Evolutionary conservation across 2,797 vertebrate species (phyloP), one percentile per base, ranked within the genome.

Genomic region (Rhyacichthys aspro): DNA sequence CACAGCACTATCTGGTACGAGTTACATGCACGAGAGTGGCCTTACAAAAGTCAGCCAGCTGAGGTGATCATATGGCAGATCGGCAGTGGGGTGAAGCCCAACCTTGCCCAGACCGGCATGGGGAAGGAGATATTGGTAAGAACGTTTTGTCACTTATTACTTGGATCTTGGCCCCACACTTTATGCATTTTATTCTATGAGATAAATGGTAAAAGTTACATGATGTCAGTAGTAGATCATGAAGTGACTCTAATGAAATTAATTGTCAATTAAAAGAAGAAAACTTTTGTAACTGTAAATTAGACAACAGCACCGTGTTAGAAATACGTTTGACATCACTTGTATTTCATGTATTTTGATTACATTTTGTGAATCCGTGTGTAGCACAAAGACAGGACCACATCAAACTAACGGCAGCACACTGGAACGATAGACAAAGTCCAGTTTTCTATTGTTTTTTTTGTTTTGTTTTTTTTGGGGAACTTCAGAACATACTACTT

Each of bases 1-100:
- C 56, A 59, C 93, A 99, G 98, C 84, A 99, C 98, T 6, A 95
- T 99, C 88, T 99, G 98, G 98, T 99, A 96, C 0, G 98, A 99
- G 86, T 92, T 99, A 76, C 97, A 99, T 0, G 96, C 97, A 3
- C 94, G 97, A 64, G 98, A 98, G 78, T 99, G 97, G 98, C 98
- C 98, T 86, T 99, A 98, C 92, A 98, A 99, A 93, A 98, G 93
- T 2, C 98, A 98, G 75, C 96, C 98, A 3, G 94, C 97, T 0
- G 98, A 99, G 90, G 96, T 96, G 41, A 98, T 99, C 66, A 96
- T 99, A 81, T 99, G 98, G 98, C 98, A 99, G 86, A 94, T 98
- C 66, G 96, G 96, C 55, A 93, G 93, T 11, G 98, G 97, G 67
- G 94, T 96, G 94, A 99, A 98, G 84, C 98, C 98, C 74, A 98